These are phyloP conservation scores for Eurosta solidaginis DNA, from an alignment of 1,140 invertebrate genomes.

Conservation along the genomic window DNA sequence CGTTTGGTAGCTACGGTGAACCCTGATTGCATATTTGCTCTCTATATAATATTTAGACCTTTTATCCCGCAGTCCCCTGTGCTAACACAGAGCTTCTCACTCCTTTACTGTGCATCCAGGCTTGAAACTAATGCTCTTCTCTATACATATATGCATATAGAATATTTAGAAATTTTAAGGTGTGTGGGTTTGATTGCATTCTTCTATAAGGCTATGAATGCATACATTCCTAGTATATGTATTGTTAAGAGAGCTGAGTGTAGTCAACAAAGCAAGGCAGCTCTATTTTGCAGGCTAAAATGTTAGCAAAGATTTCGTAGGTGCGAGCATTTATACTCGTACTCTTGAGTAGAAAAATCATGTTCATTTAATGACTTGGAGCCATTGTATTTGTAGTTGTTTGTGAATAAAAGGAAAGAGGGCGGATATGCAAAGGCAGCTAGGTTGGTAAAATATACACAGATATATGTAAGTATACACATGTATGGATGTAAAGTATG, in stretches of 20 bases:
- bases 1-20: constrained; percentile 52
- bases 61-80: background rate
- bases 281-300: background rate
- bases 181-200: background rate
- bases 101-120: background rate
- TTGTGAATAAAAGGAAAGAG: background rate
- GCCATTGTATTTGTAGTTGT: background rate
- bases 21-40: constrained; percentile 34
- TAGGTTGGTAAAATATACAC: background rate
- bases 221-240: background rate
- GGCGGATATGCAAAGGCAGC: background rate
- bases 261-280: background rate
- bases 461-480: background rate
- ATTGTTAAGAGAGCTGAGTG: background rate
- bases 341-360: background rate
- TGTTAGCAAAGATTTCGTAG: background rate
- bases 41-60: background rate
- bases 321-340: constrained; percentile 13
- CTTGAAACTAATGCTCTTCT: constrained; percentile 30
- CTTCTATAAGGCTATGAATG: background rate
- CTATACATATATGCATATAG: background rate
- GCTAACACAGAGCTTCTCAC: background rate
- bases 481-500: too few species aligned
- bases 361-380: constrained; percentile 2
- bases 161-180: background rate